A percentile compares a stretch with the other conserved stretches of the same genome.
These are phyloP conservation scores for Peromyscus eremicus DNA, from an alignment of 2,797 vertebrate genomes.

Conservation along the genomic window DNA sequence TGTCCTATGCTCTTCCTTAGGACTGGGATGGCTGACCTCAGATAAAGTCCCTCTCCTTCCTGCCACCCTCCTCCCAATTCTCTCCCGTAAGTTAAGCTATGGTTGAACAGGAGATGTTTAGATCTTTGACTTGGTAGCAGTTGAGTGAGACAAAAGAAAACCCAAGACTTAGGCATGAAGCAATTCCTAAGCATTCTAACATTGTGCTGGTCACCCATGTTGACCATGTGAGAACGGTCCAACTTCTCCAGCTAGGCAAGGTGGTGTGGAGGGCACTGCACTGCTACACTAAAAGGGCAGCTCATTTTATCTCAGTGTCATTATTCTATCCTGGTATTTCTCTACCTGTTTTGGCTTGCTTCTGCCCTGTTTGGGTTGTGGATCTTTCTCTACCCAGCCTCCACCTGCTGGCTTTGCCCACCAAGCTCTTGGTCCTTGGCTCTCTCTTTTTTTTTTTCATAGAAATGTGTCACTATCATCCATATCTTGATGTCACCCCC, in stretches of 20 bases:
- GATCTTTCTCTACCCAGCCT: background rate
- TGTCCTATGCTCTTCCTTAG: background rate
- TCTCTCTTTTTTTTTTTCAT: background rate
- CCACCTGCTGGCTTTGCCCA: background rate
- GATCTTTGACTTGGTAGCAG: background rate
- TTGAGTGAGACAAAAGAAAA: background rate
- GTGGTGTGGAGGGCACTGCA: background rate
- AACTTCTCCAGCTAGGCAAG: background rate
- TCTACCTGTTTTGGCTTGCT: background rate
- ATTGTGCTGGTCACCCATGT: no score
- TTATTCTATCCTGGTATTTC: background rate
- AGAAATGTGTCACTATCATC: background rate
- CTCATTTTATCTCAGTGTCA: background rate
- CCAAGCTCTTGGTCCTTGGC: background rate
- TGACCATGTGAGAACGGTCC: background rate
- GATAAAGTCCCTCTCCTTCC: background rate
- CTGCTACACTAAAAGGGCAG: background rate
- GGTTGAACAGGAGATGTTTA: background rate
- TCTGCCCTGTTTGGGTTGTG: background rate
- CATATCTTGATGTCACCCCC: background rate
- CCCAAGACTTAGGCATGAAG: background rate
- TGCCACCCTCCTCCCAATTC: accelerated
- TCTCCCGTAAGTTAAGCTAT: background rate
- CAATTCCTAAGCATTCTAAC: background rate
- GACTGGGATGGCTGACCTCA: background rate